These are phyloP conservation scores for Leptopilina clavipes DNA, from an alignment of 1,140 invertebrate genomes.

Conservation along the genomic window DNA sequence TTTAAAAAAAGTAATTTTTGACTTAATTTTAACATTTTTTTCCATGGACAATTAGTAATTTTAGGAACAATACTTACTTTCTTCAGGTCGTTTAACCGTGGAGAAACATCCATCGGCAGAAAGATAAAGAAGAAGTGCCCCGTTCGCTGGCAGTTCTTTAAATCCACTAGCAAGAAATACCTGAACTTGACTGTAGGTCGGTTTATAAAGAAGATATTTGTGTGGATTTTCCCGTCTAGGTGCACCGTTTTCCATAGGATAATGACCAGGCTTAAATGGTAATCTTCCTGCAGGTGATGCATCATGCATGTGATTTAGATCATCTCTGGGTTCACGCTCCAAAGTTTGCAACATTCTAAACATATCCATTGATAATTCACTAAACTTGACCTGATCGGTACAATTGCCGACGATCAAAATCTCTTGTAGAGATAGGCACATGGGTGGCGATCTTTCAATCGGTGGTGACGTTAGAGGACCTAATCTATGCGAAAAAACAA, in stretches of 20 bases:
- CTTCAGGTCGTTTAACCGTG: conserved; percentile 91
- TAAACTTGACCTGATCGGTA: conserved; percentile 97
- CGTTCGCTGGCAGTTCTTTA: conserved; percentile 93
- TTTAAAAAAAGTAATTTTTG: too few relatives aligned
- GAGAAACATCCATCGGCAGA: conserved; percentile 95
- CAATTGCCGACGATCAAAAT: conserved; percentile 96
- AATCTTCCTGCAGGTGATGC: conserved; percentile 88
- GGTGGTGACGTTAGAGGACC: conserved; percentile 90
- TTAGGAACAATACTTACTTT: conserved; percentile 82
- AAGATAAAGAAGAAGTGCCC: conserved; percentile 93
- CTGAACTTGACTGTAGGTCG: conserved; percentile 93
- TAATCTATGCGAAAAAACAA: conserved; percentile 89
- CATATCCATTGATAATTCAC: conserved; percentile 98
- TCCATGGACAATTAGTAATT: too few relatives aligned
- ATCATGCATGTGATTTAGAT: conserved; percentile 88
- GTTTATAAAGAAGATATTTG: conserved; percentile 97
- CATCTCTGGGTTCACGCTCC: conserved; percentile 92
- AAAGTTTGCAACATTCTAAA: conserved; percentile 97
- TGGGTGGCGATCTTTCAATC: conserved; percentile 88
- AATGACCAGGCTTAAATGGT: conserved; percentile 79
- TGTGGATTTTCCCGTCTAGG: conserved; percentile 93
- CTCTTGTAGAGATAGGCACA: conserved; percentile 93
- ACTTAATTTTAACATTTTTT: too few relatives aligned
- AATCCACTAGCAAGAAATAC: conserved; percentile 95
- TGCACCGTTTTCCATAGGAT: conserved; percentile 83